Base-by-base conservation (phyloP, 1,140 invertebrate species). In the Aphelinus atriplicis region DNA sequence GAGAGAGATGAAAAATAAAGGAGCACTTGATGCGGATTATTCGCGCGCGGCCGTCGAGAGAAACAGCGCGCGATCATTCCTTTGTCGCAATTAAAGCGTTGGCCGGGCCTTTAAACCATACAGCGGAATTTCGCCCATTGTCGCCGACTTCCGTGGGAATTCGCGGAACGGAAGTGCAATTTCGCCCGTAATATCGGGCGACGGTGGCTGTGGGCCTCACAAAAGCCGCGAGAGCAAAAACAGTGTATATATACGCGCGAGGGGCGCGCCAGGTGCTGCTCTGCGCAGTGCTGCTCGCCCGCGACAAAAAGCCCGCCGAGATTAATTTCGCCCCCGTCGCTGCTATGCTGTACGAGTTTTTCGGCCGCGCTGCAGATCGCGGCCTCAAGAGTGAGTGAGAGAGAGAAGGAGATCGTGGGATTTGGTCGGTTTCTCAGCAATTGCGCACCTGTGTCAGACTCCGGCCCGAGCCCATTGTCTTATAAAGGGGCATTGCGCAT, bases 101-200 rank as follows among this genome's bases (percentile, higher is more conserved):
- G 26, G 26, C 26, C 26, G 26, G 26, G 26, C 26, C 26, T 26
- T 26, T 26, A 26, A 26, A 26, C 26, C 26, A 26, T 26, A 26
- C 26, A 53, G 51, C 51, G 51, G 51, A 53, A 53, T 53, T 53
- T 53, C 51, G 4, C 78, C 73, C 71, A 80, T 81, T 81, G 75
- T 78, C 78, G 75, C 78, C 75, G 78, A 85, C 80, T 87, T 85
- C 83, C 84, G 85, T 86, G 86, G 86, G 85, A 87, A 86, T 86
- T 85, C 80, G 79, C 80, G 77, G 81, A 87, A 85, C 85, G 85
- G 86, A 87, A 87, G 84, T 86, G 84, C 86, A 86, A 85, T 82
- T 85, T 83, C 77, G 81, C 79, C 76, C 46, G n/a, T 10, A 7
- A 3, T 60, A 10, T 53, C 57, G 57, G 5, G 57, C 57, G 57